phyloP scores from a whole-genome alignment of 2,797 vertebrate species.

The Podarcis siculus region DNA sequence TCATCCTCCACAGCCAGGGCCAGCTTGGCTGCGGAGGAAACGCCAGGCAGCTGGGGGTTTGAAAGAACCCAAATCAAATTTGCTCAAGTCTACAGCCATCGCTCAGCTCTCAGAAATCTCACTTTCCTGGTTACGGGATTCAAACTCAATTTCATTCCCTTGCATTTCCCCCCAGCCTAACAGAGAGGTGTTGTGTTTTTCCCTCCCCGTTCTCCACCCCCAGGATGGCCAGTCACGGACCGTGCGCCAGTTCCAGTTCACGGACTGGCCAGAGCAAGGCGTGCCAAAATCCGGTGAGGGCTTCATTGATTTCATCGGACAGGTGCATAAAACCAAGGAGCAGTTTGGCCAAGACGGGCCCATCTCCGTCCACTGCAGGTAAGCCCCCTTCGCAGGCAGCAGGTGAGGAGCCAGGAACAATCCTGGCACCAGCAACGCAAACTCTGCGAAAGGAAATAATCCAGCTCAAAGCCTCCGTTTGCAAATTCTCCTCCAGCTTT shows the following conservation, averaged over 20 bases:
- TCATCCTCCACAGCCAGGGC: neutral
- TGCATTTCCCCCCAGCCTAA: neutral
- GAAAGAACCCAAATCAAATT: neutral
- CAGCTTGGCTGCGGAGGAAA: neutral
- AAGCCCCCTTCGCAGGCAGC: neutral
- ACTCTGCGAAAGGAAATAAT: neutral
- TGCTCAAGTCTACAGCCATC: neutral
- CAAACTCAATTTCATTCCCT: neutral
- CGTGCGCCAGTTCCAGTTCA: constrained; percentile 98
- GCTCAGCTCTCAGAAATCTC: neutral
- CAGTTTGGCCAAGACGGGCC: constrained; percentile 98
- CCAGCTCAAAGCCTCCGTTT: neutral
- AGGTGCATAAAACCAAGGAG: constrained; percentile 99
- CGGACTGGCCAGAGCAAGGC: constrained; percentile 97
- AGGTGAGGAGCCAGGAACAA: neutral
- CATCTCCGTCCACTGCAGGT: constrained; percentile 99
- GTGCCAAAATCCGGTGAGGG: constrained; percentile 98
- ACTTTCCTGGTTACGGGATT: neutral
- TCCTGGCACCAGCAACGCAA: neutral
- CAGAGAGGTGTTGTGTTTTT: no score
- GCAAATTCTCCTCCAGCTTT: rapidly evolving
- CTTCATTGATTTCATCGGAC: constrained; percentile 98
- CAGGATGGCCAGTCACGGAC: constrained; percentile 97
- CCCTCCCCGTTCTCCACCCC: neutral
- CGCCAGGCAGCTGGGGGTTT: neutral